These are phyloP conservation scores for Drosophila sucinea DNA, from an alignment of 1,140 invertebrate genomes.

Conservation along the genomic window DNA sequence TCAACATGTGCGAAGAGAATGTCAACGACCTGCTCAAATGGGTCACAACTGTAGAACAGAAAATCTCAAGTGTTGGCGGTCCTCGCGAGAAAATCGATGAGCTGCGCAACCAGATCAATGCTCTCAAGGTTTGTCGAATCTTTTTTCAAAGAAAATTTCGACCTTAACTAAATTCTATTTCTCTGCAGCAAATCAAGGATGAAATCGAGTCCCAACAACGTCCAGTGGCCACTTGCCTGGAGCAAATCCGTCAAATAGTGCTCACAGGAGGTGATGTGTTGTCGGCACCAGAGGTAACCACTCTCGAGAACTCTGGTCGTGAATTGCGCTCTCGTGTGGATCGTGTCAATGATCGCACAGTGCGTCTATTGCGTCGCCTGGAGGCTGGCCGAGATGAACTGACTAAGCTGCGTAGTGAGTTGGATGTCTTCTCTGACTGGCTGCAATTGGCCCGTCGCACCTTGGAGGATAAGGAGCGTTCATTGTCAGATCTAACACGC, in stretches of 20 bases:
- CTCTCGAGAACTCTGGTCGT: slow-evolving; percentile 92
- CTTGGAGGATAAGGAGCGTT: slow-evolving; percentile 93
- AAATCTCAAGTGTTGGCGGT: slow-evolving; percentile 93
- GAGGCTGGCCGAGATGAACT: slow-evolving; percentile 93
- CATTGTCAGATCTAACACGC: slow-evolving; percentile 90
- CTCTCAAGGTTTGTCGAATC: slow-evolving; percentile 87
- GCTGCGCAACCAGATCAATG: slow-evolving; percentile 94
- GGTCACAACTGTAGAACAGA: slow-evolving; percentile 93
- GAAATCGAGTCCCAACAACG: slow-evolving; percentile 94
- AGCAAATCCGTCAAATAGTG: slow-evolving; percentile 95
- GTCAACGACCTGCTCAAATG: slow-evolving; percentile 93
- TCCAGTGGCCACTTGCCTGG: slow-evolving; percentile 92
- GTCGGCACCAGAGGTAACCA: slow-evolving; percentile 93
- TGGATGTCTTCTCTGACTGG: slow-evolving; percentile 93
- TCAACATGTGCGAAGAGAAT: slow-evolving; percentile 93
- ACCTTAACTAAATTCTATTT: slow-evolving; percentile 13
- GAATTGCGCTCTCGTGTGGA: slow-evolving; percentile 93
- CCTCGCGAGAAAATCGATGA: slow-evolving; percentile 95
- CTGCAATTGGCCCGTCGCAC: slow-evolving; percentile 90
- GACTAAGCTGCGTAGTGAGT: slow-evolving; percentile 90
- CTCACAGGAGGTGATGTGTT: slow-evolving; percentile 94
- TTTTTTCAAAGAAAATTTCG: not conserved
- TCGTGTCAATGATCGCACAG: slow-evolving; percentile 90
- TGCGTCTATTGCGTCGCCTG: slow-evolving; percentile 90
- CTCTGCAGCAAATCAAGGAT: slow-evolving; percentile 92